Conservation (phyloP, 2,888 invertebrate species). For the Amiota mariae region DNA sequence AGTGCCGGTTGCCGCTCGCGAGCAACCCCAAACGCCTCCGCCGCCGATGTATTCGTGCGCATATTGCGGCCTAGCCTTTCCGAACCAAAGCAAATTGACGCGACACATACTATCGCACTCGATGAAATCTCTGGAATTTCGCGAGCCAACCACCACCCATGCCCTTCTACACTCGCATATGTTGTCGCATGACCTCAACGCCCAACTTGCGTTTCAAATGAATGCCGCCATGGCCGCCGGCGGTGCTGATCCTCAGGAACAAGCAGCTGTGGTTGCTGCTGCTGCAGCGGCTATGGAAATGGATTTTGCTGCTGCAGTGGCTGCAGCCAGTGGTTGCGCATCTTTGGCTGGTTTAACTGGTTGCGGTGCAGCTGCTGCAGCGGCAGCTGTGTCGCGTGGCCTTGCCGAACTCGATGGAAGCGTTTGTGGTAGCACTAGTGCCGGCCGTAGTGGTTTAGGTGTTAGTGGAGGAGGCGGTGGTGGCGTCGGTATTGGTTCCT, state of each 20-base stretch:
- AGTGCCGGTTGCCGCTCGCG: slow-evolving; percentile 56
- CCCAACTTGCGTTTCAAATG: slow-evolving; percentile 74
- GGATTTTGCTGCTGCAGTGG: slow-evolving; percentile 62
- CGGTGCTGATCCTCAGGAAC: slow-evolving; percentile 68
- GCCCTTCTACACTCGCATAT: slow-evolving; percentile 78
- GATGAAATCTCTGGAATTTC: slow-evolving; percentile 89
- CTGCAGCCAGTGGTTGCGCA: slow-evolving; percentile 61
- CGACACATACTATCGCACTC: slow-evolving; percentile 92
- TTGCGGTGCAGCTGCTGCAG: slow-evolving; percentile 50
- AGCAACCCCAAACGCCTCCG: slow-evolving; percentile 61
- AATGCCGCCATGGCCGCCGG: slow-evolving; percentile 69
- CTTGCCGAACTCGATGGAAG: slow-evolving; percentile 57
- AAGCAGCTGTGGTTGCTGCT: slow-evolving; percentile 68
- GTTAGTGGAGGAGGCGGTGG: slow-evolving; percentile 42
- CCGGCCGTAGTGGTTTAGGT: slow-evolving; percentile 48
- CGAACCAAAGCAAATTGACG: slow-evolving; percentile 92
- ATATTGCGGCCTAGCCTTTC: slow-evolving; percentile 91
- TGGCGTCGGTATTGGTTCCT: slow-evolving; percentile 53
- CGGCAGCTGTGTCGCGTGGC: slow-evolving; percentile 43
- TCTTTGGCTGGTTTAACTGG: slow-evolving; percentile 57
- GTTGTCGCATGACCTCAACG: slow-evolving; percentile 69
- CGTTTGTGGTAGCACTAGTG: slow-evolving; percentile 53
- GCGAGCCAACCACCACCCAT: slow-evolving; percentile 78
- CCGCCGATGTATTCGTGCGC: slow-evolving; percentile 83
- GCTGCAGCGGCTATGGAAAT: slow-evolving; percentile 67